These are phyloP conservation scores for Pherbina coryleti DNA, from an alignment of 2,888 invertebrate genomes.

Conservation along the genomic window DNA sequence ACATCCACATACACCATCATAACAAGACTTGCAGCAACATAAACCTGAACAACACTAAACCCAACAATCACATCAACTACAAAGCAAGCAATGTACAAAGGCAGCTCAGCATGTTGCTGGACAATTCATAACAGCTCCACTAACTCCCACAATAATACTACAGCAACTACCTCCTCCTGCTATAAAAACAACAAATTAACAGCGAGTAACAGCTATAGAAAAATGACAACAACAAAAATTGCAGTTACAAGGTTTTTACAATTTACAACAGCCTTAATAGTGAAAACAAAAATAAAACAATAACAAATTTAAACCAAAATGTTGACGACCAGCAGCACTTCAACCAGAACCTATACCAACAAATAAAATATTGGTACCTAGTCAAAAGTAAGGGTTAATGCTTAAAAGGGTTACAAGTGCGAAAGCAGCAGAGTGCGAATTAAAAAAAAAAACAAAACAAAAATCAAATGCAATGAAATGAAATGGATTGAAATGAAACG, in stretches of 20 bases:
- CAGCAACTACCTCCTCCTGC: too few relatives aligned
- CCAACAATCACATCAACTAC: slow-evolving; percentile 28
- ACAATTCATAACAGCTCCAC: slow-evolving; percentile 26
- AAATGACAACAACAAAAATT: background rate
- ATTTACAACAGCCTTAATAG: background rate
- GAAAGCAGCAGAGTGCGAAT: background rate
- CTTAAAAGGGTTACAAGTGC: background rate
- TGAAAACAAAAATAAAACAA: slow-evolving; percentile 1
- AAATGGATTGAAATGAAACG: background rate
- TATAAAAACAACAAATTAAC: slow-evolving; percentile 7
- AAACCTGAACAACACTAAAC: background rate
- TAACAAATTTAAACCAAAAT: slow-evolving; percentile 9
- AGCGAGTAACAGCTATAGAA: background rate
- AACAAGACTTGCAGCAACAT: slow-evolving; percentile 12
- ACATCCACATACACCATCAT: background rate
- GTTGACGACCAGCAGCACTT: slow-evolving; percentile 28
- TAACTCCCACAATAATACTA: too few relatives aligned
- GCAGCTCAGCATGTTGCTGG: slow-evolving; percentile 11
- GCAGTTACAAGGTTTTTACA: background rate
- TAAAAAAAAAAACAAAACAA: background rate
- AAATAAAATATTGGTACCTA: background rate
- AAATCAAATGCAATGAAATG: background rate
- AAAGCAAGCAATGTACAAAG: slow-evolving; percentile 27
- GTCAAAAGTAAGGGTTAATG: background rate
- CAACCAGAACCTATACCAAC: background rate